A percentile compares a stretch with the other conserved stretches of the same genome.
Evolutionary conservation across 2,888 invertebrate genomes (phyloP).

Genomic region (Polydrusus cervinus): DNA sequence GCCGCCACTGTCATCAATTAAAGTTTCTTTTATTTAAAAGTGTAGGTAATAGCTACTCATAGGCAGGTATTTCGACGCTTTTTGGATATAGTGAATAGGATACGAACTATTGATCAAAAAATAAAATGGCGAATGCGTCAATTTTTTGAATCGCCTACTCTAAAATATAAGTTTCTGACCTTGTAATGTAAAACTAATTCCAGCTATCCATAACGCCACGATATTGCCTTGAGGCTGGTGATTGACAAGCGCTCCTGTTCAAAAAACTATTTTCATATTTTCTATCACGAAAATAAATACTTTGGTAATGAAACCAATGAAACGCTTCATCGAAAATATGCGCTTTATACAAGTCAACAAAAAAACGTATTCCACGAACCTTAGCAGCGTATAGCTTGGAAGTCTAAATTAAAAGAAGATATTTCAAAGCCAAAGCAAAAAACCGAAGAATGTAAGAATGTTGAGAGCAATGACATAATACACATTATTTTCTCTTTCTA

Average conservation of each 20-base stretch:
- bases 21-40: too few species aligned
- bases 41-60: too few species aligned
- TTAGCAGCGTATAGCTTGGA: too few species aligned
- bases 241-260: neutral
- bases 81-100: too few species aligned
- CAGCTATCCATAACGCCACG: neutral
- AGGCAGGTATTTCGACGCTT: too few species aligned
- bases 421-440: constrained; percentile 1
- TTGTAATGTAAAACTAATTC: neutral
- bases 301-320: neutral
- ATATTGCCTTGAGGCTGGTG: neutral
- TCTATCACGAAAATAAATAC: neutral
- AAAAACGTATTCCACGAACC: too few species aligned
- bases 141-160: too few species aligned
- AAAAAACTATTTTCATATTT: neutral
- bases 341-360: too few species aligned
- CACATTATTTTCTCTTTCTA: constrained; percentile 35
- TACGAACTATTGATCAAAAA: too few species aligned
- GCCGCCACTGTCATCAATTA: too few species aligned
- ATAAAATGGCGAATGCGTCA: too few species aligned
- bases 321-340: neutral
- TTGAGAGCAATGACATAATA: constrained; percentile 43
- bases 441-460: constrained; percentile 9
- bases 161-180: neutral
- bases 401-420: too few species aligned